A percentile compares a stretch with the other conserved stretches of the same genome.
Conservation (phyloP, 1,140 invertebrate species). For the Bathynomus jamesi region DNA sequence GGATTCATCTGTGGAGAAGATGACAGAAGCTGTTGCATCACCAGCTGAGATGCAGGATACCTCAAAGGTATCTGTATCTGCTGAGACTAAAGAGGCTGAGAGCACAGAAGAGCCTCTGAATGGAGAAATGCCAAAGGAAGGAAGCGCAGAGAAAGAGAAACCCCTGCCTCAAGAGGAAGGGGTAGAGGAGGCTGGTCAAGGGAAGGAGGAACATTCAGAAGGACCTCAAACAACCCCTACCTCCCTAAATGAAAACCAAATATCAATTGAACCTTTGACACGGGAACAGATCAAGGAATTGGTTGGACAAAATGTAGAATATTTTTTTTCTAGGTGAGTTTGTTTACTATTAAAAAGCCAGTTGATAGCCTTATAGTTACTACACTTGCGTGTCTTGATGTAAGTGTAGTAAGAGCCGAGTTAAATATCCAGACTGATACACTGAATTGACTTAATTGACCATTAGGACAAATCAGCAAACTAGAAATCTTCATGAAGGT, state of each 20-base stretch:
- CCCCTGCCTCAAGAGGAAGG: not conserved
- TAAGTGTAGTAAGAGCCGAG: no score
- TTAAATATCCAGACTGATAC: no score
- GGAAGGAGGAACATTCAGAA: constrained; percentile 16
- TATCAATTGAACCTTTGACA: constrained; percentile 45
- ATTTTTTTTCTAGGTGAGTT: constrained; percentile 74
- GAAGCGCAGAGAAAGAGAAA: not conserved
- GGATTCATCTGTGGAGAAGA: not conserved
- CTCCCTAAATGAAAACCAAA: constrained; percentile 53
- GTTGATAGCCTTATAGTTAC: not conserved
- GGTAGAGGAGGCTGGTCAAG: constrained; percentile 11
- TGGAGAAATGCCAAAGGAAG: not conserved
- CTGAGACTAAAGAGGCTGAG: not conserved
- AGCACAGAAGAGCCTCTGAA: not conserved
- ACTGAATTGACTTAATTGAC: no score
- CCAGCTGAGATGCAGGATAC: not conserved
- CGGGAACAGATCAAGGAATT: constrained; percentile 67
- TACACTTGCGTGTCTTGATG: no score
- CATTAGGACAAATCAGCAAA: no score
- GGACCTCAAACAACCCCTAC: constrained; percentile 38
- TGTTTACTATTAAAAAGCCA: not conserved
- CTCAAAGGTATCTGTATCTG: not conserved
- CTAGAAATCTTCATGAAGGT: no score
- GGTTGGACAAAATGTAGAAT: constrained; percentile 75
- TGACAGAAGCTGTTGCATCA: not conserved